Base-by-base conservation (phyloP, 2,797 vertebrate species). In the Hipposideros larvatus region DNA sequence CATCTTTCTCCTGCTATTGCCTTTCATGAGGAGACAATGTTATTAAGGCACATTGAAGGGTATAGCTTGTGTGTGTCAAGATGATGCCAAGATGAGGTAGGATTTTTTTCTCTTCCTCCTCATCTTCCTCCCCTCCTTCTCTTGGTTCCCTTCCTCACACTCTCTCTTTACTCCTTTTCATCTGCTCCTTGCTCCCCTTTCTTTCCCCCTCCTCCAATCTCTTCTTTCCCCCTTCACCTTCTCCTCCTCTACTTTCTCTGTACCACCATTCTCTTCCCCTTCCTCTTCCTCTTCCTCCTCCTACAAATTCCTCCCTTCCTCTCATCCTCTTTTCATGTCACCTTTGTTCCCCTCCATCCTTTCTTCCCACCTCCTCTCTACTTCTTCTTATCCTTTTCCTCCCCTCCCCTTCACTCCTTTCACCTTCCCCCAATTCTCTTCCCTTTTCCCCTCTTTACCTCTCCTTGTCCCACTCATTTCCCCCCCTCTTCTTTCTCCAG, bases 1-100 rank as follows among this genome's bases (percentile, higher is more conserved):
- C 9, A 37, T 65, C 34, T n/a, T 89, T 53, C 43, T 87, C n/a
- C 75, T 94, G 73, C 41, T 26, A 90, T 46, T 80, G 68, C 31
- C 74, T 87, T 95, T 96, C 48, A 70, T 80, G 21, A 61, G 68
- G 61, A 93, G 43, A 63, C 41, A 82, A 57, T 77, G 21, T 80
- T 86, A 63, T 61, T 68, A 61, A 51, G 66, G n/a, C 13, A 34
- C 11, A 80, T 68, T 86, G 26, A 34, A 46, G 18, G 24, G 28
- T 48, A 61, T 53, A 71, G 21, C 26, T 59, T 74, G 21, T 82
- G n/a, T 66, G 22, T 87, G 26, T 61, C 73, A 85, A 37, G 59
- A 74, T 90, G 80, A 82, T 89, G 41, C 18, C 85, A 86, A 46
- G 59, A 82, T 74, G 73, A 75, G 86, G 57, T 57, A 57, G 18